These are phyloP conservation scores for Halictus quadricinctus DNA, from an alignment of 2,888 invertebrate species.

Conservation along the genomic window DNA sequence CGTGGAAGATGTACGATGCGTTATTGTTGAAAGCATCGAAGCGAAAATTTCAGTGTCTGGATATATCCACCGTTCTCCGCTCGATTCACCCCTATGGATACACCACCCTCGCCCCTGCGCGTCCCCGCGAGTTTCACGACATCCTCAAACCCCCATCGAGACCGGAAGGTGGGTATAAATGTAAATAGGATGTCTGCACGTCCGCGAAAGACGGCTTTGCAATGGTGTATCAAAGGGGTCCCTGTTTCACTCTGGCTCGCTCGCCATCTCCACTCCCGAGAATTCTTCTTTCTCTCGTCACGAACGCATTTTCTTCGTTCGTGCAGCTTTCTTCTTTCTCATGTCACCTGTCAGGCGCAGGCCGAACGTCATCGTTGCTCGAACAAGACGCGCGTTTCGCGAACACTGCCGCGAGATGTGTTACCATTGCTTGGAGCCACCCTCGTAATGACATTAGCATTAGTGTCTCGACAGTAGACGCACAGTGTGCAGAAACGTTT, in stretches of 20 bases:
- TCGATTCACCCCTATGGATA: constrained; percentile 67
- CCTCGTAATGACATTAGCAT: not conserved
- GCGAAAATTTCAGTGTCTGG: constrained; percentile 81
- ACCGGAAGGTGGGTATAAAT: constrained; percentile 76
- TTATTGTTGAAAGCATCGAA: constrained; percentile 81
- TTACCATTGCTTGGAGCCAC: not conserved
- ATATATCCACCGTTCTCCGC: constrained; percentile 69
- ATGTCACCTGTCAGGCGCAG: constrained; percentile 61
- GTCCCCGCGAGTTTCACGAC: constrained; percentile 63
- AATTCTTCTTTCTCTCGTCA: constrained; percentile 51
- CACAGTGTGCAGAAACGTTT: not conserved
- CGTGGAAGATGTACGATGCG: constrained; percentile 80
- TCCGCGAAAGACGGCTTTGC: constrained; percentile 75
- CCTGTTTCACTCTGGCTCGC: constrained; percentile 62
- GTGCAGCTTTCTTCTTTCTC: constrained; percentile 33
- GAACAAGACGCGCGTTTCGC: constrained; percentile 36
- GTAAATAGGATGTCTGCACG: constrained; percentile 79
- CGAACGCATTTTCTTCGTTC: constrained; percentile 41
- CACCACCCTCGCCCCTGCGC: constrained; percentile 52
- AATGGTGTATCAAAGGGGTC: constrained; percentile 74
- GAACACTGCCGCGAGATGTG: constrained; percentile 23
- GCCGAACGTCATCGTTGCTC: constrained; percentile 52
- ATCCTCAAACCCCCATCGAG: constrained; percentile 69
- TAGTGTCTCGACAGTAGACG: not conserved
- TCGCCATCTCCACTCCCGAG: constrained; percentile 60